Percentiles rank a stretch among this genome's conserved stretches.
These are phyloP conservation scores for Lumbricus terrestris DNA, from an alignment of 2,888 invertebrate genomes.

Conservation along the genomic window DNA sequence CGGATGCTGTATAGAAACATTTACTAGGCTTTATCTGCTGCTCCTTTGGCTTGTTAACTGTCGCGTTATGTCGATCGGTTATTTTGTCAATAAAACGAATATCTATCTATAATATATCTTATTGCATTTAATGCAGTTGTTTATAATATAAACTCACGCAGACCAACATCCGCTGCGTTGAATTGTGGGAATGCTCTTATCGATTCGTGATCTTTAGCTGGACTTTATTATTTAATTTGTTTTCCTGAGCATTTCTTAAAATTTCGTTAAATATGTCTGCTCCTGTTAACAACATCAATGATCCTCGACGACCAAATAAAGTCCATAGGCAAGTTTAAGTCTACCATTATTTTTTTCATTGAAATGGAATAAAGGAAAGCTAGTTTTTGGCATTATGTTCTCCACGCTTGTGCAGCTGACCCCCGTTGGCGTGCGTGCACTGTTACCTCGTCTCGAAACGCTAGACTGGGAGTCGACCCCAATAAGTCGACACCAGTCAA, in stretches of 20 bases:
- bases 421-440: neutral
- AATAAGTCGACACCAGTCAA: too few relatives aligned
- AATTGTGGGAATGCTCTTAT: neutral
- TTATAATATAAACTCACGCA: neutral
- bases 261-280: constrained; percentile 15
- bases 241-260: neutral
- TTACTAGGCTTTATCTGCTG: too few relatives aligned
- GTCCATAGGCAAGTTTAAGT: constrained; percentile 37
- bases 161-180: neutral
- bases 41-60: too few relatives aligned
- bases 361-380: neutral
- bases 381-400: neutral
- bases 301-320: constrained; percentile 42
- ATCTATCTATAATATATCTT: too few relatives aligned
- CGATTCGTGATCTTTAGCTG: neutral
- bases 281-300: constrained; percentile 37
- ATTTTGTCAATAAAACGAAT: too few relatives aligned
- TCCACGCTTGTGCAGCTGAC: neutral
- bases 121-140: neutral
- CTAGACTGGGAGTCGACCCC: too few relatives aligned
- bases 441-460: too few relatives aligned
- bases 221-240: neutral
- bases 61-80: too few relatives aligned
- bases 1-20: too few relatives aligned
- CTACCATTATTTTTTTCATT: neutral